Conservation (phyloP, 2,888 invertebrate species). For the Theretra japonica region DNA sequence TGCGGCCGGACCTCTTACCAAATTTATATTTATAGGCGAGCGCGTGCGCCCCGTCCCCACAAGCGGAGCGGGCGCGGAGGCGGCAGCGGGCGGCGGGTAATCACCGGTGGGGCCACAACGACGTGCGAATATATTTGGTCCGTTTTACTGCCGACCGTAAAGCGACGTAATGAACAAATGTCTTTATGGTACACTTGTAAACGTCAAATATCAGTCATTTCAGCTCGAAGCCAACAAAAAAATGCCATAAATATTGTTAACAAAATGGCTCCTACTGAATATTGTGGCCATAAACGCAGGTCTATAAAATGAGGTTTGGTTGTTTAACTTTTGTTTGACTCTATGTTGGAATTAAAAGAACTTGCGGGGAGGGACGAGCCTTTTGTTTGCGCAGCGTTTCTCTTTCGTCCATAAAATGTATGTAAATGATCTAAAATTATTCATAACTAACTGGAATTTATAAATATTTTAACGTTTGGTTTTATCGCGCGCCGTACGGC, state of each 20-base stretch:
- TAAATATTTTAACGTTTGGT: conserved; percentile 68
- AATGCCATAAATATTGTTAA: conserved; percentile 81
- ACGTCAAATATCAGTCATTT: conserved; percentile 80
- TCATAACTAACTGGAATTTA: conserved; percentile 77
- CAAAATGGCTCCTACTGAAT: conserved; percentile 82
- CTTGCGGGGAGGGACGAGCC: conserved; percentile 64
- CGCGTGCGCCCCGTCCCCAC: conserved; percentile 55
- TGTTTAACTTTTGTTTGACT: conserved; percentile 77
- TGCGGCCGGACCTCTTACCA: conserved; percentile 67
- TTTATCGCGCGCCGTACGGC: conserved; percentile 38
- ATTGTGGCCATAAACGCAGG: conserved; percentile 77
- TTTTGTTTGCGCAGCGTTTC: conserved; percentile 70
- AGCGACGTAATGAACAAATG: conserved; percentile 77
- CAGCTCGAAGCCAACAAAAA: conserved; percentile 68
- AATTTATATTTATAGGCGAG: conserved; percentile 72
- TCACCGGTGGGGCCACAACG: conserved; percentile 49
- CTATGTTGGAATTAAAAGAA: conserved; percentile 75
- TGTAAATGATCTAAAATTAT: conserved; percentile 77
- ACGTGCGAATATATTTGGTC: conserved; percentile 71
- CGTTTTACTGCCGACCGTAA: conserved; percentile 70
- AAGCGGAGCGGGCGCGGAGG: conserved; percentile 33
- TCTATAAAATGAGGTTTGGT: conserved; percentile 80
- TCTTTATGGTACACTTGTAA: conserved; percentile 80
- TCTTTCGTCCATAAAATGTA: conserved; percentile 69
- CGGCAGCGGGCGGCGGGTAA: conserved; percentile 34